Conservation (phyloP, 2,888 invertebrate species). For the Spodoptera exigua region DNA sequence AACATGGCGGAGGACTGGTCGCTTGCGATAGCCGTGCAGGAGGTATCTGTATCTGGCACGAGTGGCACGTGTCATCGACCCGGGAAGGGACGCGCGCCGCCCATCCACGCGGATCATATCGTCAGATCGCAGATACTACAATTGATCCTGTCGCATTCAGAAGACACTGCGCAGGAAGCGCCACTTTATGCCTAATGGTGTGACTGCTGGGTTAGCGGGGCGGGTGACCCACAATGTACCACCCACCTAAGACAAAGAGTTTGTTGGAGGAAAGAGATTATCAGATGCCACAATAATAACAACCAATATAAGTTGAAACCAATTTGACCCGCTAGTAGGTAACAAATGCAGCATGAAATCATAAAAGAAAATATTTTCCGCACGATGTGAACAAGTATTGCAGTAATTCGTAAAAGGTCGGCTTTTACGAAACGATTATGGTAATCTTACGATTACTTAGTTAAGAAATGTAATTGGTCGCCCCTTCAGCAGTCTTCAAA, state of each 20-base stretch:
- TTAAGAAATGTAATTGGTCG: constrained; percentile 32
- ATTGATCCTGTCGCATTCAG: constrained; percentile 41
- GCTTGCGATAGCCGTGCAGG: constrained; percentile 38
- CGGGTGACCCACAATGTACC: too few species aligned
- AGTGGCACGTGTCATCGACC: constrained; percentile 54
- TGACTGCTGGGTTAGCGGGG: constrained; percentile 1
- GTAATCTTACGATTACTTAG: constrained; percentile 8
- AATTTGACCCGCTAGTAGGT: too few species aligned
- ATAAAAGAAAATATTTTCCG: constrained; percentile 19
- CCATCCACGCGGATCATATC: constrained; percentile 46
- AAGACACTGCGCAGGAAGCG: constrained; percentile 27
- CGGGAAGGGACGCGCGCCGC: constrained; percentile 49
- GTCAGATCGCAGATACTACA: constrained; percentile 53
- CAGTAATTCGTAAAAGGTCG: constrained; percentile 24
- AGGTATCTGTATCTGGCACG: constrained; percentile 49
- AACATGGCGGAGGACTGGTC: constrained; percentile 29
- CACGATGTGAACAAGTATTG: constrained; percentile 18
- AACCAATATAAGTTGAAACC: too few species aligned
- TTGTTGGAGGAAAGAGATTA: too few species aligned
- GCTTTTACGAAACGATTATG: constrained; percentile 17
- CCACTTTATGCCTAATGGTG: constrained; percentile 24
- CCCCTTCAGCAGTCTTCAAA: constrained; percentile 23
- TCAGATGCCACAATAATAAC: too few species aligned
- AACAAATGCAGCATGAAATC: not conserved
- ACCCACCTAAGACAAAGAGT: too few species aligned